Conservation (phyloP, 2,113 vertebrate genomes). For the Xiphophorus hellerii region DNA sequence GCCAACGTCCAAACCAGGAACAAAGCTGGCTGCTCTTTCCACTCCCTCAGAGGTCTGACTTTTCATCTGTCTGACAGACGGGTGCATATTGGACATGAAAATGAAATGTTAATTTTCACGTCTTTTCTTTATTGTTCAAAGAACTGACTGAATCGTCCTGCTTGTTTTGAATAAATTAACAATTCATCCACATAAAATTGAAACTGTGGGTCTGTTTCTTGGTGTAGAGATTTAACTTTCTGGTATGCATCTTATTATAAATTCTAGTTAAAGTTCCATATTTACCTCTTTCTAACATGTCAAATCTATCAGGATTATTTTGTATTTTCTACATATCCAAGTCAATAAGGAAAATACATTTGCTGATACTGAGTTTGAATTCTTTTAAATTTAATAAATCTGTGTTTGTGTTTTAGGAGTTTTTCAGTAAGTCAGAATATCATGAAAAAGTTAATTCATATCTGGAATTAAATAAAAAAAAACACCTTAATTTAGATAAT, state of each 20-base stretch:
- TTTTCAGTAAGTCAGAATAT: not conserved
- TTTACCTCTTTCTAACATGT: not conserved
- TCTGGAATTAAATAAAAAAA: not conserved
- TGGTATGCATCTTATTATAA: not conserved
- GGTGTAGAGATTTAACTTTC: not conserved
- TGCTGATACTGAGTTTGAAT: too few species aligned
- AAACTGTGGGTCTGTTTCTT: not conserved
- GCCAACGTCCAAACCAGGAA: constrained; percentile 7
- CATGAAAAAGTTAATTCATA: not conserved
- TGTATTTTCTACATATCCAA: too few species aligned
- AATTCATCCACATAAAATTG: not conserved
- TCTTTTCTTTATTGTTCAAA: constrained; percentile 12
- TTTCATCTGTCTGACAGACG: constrained; percentile 7
- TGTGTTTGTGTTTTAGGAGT: not conserved
- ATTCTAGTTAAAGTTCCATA: not conserved
- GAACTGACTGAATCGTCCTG: not conserved
- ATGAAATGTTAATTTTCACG: constrained; percentile 12
- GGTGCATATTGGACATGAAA: not conserved
- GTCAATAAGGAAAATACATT: too few species aligned
- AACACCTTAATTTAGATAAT: too few species aligned
- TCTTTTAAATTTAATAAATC: too few species aligned
- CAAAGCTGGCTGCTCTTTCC: constrained; percentile 2
- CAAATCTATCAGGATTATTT: too few species aligned
- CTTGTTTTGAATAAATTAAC: constrained; percentile 17
- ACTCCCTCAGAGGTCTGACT: not conserved